Evolutionary conservation across 1,140 invertebrate genomes (phyloP).

Genomic region (Venustaconcha ellipsiformis): DNA sequence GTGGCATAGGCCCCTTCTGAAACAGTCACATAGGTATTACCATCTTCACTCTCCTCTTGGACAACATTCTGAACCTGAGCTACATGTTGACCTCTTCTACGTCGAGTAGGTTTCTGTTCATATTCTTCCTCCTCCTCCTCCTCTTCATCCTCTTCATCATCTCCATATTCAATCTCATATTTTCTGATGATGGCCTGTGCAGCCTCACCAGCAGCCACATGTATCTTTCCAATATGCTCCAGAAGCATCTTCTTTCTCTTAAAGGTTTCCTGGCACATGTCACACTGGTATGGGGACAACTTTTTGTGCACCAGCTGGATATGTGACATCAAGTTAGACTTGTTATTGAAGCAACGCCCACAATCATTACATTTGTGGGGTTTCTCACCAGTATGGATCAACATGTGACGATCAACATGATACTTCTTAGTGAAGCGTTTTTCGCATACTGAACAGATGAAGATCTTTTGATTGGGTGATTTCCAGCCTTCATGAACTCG

Average conservation of each 20-base stretch:
- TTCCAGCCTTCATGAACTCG: conserved; percentile 67
- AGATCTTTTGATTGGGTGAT: conserved; percentile 65
- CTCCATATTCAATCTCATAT: conserved; percentile 46
- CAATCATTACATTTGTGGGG: conserved; percentile 66
- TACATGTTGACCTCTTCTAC: neutral
- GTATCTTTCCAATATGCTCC: conserved; percentile 63
- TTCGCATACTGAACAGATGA: conserved; percentile 65
- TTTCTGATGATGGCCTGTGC: conserved; percentile 59
- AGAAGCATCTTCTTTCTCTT: conserved; percentile 63
- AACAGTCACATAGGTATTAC: conserved; percentile 51
- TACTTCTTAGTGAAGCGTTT: conserved; percentile 67
- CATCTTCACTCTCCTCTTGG: conserved; percentile 43
- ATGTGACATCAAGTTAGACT: conserved; percentile 65
- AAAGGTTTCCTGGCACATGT: conserved; percentile 66
- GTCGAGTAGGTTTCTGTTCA: neutral
- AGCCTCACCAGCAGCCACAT: conserved; percentile 62
- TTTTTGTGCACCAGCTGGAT: conserved; percentile 65
- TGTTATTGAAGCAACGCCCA: conserved; percentile 64
- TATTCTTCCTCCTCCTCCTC: conserved; percentile 49
- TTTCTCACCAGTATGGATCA: conserved; percentile 66
- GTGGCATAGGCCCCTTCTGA: conserved; percentile 56
- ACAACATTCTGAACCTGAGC: neutral
- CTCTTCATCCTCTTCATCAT: conserved; percentile 46
- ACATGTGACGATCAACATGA: conserved; percentile 65
- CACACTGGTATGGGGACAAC: conserved; percentile 63